Percentiles rank a stretch among this genome's conserved stretches.
phyloP scores from a whole-genome alignment of 2,888 invertebrate species.

The Erynnis tages region DNA sequence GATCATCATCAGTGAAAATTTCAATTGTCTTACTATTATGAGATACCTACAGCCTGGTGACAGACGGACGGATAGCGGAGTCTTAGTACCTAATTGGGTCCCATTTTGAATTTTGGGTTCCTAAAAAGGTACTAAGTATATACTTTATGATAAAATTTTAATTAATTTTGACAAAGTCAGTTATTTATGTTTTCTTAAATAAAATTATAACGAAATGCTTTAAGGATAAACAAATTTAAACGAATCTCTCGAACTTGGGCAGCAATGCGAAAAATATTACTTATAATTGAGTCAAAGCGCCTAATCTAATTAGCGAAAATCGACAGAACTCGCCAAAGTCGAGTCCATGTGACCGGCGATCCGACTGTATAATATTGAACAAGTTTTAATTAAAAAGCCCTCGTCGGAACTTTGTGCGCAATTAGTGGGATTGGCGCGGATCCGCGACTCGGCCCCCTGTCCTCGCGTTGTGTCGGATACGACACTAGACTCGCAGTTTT shows the following conservation, averaged over 20 bases:
- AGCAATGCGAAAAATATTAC: slow-evolving; percentile 23
- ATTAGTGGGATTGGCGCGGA: slow-evolving; percentile 60
- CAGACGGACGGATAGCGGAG: no score
- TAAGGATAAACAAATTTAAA: not conserved
- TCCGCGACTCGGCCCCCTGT: slow-evolving; percentile 35
- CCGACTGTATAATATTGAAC: slow-evolving; percentile 65
- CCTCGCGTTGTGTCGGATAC: slow-evolving; percentile 9
- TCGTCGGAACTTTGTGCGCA: slow-evolving; percentile 60
- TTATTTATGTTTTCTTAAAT: no score
- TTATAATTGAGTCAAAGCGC: slow-evolving; percentile 30
- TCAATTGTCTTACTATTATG: no score
- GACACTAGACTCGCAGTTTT: no score
- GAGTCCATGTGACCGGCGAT: slow-evolving; percentile 49
- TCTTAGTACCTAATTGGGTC: no score
- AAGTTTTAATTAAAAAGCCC: slow-evolving; percentile 77
- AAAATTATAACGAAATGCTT: no score
- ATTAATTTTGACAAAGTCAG: no score
- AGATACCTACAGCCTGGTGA: no score
- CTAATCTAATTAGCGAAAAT: slow-evolving; percentile 40
- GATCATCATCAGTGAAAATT: no score
- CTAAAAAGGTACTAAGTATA: no score
- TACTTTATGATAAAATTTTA: no score
- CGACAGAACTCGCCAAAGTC: slow-evolving; percentile 40
- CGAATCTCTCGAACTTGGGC: not conserved
- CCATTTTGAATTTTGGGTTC: no score